A percentile compares a stretch with the other conserved stretches of the same genome.
Conservation (phyloP, 2,797 vertebrate genomes). For the Arrhamphus sclerolepis region DNA sequence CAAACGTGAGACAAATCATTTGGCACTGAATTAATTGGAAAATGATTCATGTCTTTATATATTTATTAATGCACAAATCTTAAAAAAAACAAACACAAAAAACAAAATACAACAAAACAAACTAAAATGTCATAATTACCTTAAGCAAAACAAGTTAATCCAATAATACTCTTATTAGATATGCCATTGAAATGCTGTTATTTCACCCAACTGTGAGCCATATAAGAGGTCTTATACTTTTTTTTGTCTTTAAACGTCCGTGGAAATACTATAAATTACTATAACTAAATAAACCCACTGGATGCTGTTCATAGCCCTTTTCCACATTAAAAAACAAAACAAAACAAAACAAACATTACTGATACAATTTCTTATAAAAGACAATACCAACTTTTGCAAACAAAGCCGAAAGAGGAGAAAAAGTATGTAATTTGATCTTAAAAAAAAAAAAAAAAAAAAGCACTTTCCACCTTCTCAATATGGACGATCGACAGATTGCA, state of each 20-base stretch:
- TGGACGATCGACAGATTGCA: slow-evolving; percentile 77
- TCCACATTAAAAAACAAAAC: slow-evolving; percentile 1
- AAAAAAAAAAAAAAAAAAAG: slow-evolving; percentile 54
- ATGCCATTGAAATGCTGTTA: slow-evolving; percentile 46
- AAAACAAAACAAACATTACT: no score
- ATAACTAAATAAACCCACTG: not conserved
- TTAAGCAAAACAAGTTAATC: slow-evolving; percentile 15
- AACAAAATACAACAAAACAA: not conserved
- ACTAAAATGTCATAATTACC: slow-evolving; percentile 51
- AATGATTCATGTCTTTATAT: slow-evolving; percentile 16
- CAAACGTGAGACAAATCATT: slow-evolving; percentile 39
- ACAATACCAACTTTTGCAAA: slow-evolving; percentile 11
- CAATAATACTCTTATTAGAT: slow-evolving; percentile 5
- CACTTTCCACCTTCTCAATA: slow-evolving; percentile 52
- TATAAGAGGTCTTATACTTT: slow-evolving; percentile 17
- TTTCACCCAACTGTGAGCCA: slow-evolving; percentile 51
- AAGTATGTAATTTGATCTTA: slow-evolving; percentile 34
- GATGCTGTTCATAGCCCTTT: not conserved
- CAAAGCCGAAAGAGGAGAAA: not conserved
- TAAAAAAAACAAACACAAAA: slow-evolving; percentile 2
- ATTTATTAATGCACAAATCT: slow-evolving; percentile 17
- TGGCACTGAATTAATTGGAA: slow-evolving; percentile 21
- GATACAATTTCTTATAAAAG: slow-evolving; percentile 9
- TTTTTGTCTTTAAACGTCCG: slow-evolving; percentile 8
- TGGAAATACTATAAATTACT: slow-evolving; percentile 10